These are phyloP conservation scores for Valencia hispanica DNA, from an alignment of 2,797 vertebrate species.

Conservation along the genomic window DNA sequence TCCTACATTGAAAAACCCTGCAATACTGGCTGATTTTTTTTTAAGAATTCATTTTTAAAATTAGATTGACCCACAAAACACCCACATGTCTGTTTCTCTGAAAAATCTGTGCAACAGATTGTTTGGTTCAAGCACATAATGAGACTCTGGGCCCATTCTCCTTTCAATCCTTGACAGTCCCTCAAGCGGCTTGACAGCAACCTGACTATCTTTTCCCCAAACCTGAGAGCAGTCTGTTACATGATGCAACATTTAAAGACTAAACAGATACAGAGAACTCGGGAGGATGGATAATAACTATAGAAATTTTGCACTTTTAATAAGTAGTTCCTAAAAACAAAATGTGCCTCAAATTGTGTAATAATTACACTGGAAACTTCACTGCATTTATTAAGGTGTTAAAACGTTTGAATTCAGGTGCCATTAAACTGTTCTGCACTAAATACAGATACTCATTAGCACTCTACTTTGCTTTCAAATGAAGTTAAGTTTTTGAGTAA, in stretches of 20 bases:
- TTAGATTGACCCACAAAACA: constrained; percentile 1
- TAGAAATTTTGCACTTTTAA: not conserved
- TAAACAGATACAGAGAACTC: not conserved
- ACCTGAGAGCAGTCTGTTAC: constrained; percentile 16
- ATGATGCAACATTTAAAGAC: constrained; percentile 13
- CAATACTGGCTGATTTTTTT: not conserved
- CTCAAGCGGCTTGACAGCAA: constrained; percentile 18
- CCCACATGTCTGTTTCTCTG: constrained; percentile 11
- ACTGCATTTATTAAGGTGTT: no score
- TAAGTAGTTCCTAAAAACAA: not conserved
- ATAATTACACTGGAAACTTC: not conserved
- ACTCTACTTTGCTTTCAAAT: no score
- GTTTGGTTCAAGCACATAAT: constrained; percentile 5
- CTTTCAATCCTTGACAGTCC: constrained; percentile 1
- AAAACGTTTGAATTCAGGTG: no score
- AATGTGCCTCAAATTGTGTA: not conserved
- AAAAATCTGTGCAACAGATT: not conserved
- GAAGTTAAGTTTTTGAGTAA: not conserved
- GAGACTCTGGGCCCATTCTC: not conserved
- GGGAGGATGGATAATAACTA: not conserved
- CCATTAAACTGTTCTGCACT: no score
- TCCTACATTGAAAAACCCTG: not conserved
- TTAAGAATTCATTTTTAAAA: not conserved
- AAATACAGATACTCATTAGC: no score
- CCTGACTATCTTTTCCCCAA: constrained; percentile 12